phyloP scores from a whole-genome alignment of 2,797 vertebrate species.

The Podarcis lilfordi region DNA sequence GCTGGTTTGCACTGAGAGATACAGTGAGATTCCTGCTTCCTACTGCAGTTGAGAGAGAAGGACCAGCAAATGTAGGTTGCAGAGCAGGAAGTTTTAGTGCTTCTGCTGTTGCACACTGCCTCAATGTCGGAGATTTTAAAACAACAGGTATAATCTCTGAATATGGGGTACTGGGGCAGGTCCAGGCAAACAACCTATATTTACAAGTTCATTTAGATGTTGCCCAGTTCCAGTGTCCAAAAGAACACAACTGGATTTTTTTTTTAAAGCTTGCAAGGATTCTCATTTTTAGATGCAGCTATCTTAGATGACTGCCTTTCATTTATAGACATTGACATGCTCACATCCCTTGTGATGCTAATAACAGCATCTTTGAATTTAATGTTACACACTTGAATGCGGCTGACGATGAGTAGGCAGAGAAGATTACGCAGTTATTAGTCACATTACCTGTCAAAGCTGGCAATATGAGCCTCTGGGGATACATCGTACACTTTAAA shows the following conservation, averaged over 20 bases:
- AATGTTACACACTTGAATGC: conserved; percentile 17
- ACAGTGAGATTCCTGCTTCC: background rate
- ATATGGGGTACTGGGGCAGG: background rate
- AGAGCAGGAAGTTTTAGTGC: background rate
- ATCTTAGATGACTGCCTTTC: background rate
- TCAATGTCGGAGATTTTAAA: background rate
- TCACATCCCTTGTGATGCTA: background rate
- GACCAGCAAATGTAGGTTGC: background rate
- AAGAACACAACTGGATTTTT: background rate
- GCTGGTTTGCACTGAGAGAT: background rate
- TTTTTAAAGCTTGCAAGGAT: background rate
- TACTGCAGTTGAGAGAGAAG: background rate
- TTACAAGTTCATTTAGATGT: background rate
- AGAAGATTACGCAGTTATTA: conserved; percentile 24
- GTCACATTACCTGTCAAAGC: conserved; percentile 28
- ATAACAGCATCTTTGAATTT: conserved; percentile 1
- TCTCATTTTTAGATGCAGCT: background rate
- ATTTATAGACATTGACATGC: background rate
- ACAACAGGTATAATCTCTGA: background rate
- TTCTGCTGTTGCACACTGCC: background rate
- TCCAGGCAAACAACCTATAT: too few relatives aligned
- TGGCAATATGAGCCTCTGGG: conserved; percentile 1
- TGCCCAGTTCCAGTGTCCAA: background rate
- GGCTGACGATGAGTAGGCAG: conserved; percentile 13
- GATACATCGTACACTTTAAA: conserved; percentile 1